Base-by-base conservation (phyloP, 2,113 vertebrate genomes). In the Stegostoma tigrinum region DNA sequence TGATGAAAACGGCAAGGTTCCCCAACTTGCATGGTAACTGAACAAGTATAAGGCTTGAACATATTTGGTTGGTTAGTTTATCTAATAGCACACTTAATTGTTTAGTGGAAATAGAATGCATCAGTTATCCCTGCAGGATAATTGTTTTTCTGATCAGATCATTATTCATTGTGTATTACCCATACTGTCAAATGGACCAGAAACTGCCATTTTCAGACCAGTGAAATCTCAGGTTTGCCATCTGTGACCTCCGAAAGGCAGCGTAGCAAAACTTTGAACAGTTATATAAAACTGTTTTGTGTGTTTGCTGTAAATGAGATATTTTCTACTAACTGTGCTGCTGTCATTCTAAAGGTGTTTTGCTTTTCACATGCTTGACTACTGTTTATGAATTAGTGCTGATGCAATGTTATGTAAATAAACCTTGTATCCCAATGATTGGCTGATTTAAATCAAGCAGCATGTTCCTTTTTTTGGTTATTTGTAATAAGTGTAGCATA, bases 11-110 rank as follows among this genome's bases (percentile, higher is more conserved):
- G 34, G 7, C 67, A 68, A 23, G 17, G 8, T 61, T 61, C 55
- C 55, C 55, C 55, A 61, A 0, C 0, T 0, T 61, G 1, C 55
- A 0, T 1, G 30, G 8, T 12, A 34, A 2, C 15, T 1, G 30
- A 75, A 34, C 30, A 75, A 8, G 72, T 12, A 34, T 8, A 34
- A 75, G 72, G 30, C 72, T 75, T 75, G 72, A 75, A 34, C 30
- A 75, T 75, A 75, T 75, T 75, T 27, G 6, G 24, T 30, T 72
- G 72, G 12, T 34, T 75, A 34, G 72, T 75, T 30, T 34, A 75
- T 30, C 72, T 75, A 75, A 2, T 12, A 75, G 72, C 30, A 10
- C 30, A 75, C 30, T 72, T 24, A 34, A 75, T 75, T 75, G 12
- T 75, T 75, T 34, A 75, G 30, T 34, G 34, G 30, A 75, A 75